Percentiles rank a stretch among this genome's conserved stretches.
Conservation (phyloP, 2,797 vertebrate genomes). For the Mormyrops attenuatus region DNA sequence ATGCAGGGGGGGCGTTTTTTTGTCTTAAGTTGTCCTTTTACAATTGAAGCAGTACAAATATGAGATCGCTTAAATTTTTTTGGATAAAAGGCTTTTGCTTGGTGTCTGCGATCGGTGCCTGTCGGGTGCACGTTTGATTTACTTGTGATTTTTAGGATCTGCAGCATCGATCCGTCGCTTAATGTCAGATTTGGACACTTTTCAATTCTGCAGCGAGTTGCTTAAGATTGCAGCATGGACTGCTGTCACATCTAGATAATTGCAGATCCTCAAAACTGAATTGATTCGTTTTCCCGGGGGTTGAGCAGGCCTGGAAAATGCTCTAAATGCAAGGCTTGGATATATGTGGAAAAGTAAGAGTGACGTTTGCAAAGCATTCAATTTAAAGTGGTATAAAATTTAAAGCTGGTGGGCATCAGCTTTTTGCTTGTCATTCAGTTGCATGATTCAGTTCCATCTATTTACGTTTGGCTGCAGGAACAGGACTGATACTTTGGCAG, state of each 20-base stretch:
- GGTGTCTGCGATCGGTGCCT: neutral
- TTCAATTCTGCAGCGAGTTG: neutral
- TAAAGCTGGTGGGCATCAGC: neutral
- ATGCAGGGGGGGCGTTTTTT: neutral
- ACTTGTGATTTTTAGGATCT: slow-evolving; percentile 6
- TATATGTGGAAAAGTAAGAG: neutral
- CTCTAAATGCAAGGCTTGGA: neutral
- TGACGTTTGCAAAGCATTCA: slow-evolving; percentile 1
- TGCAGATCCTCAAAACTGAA: neutral
- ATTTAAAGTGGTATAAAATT: neutral
- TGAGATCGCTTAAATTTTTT: neutral
- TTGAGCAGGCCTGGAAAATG: neutral
- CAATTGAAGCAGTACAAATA: neutral
- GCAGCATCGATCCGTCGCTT: neutral
- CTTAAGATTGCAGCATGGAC: neutral
- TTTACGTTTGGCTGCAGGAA: neutral
- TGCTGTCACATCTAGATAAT: neutral
- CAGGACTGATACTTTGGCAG: neutral
- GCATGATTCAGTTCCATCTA: neutral
- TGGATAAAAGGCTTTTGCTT: neutral
- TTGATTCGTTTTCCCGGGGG: neutral
- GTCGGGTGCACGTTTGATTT: neutral
- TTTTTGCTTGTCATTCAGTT: neutral
- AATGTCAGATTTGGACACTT: neutral
- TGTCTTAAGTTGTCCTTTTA: neutral